These are phyloP conservation scores for Nerophis ophidion DNA, from an alignment of 2,113 vertebrate genomes.

Conservation along the genomic window DNA sequence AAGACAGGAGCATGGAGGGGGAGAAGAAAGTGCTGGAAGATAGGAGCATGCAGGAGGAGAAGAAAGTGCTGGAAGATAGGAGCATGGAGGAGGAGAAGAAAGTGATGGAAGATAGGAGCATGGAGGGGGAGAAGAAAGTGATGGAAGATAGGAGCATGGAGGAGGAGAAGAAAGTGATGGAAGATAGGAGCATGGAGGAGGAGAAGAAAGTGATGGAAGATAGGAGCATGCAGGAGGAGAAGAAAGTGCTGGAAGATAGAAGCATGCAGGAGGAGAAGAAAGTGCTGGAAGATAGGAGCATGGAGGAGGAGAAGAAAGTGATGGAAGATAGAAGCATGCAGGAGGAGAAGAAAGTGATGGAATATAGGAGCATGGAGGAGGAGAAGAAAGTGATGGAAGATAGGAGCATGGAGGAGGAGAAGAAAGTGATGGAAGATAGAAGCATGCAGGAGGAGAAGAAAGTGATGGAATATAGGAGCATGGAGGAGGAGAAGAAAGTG, in stretches of 20 bases:
- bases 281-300: conserved; percentile 46
- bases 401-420: conserved; percentile 42
- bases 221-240: conserved; percentile 41
- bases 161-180: conserved; percentile 58
- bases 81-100: conserved; percentile 49
- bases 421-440: conserved; percentile 58
- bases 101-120: conserved; percentile 46
- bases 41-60: conserved; percentile 41
- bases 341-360: conserved; percentile 58
- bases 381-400: conserved; percentile 58
- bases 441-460: conserved; percentile 49
- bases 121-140: conserved; percentile 55
- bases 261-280: conserved; percentile 49
- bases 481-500: conserved; percentile 56
- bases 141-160: conserved; percentile 31
- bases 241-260: conserved; percentile 58
- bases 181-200: conserved; percentile 32
- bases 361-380: conserved; percentile 32
- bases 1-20: conserved; percentile 31
- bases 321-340: conserved; percentile 30
- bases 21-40: conserved; percentile 58
- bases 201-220: conserved; percentile 58
- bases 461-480: conserved; percentile 46
- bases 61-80: conserved; percentile 58
- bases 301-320: conserved; percentile 56